Evolutionary conservation across 2,888 invertebrate genomes (phyloP).

Genomic region (Protula sp.): DNA sequence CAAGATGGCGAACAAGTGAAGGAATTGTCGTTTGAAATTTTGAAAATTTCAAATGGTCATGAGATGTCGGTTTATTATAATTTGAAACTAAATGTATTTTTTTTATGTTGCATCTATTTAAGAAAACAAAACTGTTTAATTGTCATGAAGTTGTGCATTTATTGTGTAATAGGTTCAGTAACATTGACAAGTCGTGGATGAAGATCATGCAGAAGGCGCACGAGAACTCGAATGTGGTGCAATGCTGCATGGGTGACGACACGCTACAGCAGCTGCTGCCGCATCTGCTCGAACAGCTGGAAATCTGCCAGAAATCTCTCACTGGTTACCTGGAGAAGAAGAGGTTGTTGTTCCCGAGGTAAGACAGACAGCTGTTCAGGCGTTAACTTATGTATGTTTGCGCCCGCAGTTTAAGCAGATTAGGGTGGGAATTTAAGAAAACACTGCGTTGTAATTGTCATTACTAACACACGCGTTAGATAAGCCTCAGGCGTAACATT

Average conservation of each 20-base stretch:
- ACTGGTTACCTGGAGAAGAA: conserved; percentile 65
- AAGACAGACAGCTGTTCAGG: not conserved
- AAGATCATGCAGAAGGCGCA: conserved; percentile 85
- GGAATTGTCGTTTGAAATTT: too few species aligned
- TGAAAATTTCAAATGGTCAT: conserved; percentile 5
- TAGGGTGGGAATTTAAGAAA: too few species aligned
- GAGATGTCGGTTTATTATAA: conserved; percentile 4
- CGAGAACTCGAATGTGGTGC: conserved; percentile 90
- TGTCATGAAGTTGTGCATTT: conserved; percentile 24
- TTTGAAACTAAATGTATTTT: conserved; percentile 26
- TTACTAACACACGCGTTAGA: too few species aligned
- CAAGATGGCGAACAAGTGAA: too few species aligned
- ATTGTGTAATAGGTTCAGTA: conserved; percentile 65
- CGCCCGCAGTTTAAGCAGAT: too few species aligned
- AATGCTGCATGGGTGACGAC: conserved; percentile 94
- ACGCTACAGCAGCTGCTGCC: conserved; percentile 83
- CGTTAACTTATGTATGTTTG: too few species aligned
- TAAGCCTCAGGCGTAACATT: too few species aligned
- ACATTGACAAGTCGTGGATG: conserved; percentile 97
- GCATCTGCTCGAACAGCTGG: conserved; percentile 90
- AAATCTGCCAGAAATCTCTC: conserved; percentile 92
- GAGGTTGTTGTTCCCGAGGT: conserved; percentile 34
- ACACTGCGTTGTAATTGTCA: too few species aligned
- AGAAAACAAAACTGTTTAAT: too few species aligned
- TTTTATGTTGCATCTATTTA: too few species aligned